Percentiles rank a stretch among this genome's conserved stretches.
Evolutionary conservation across 2,113 vertebrate genomes (phyloP).

Genomic region (Ptyas mucosa): DNA sequence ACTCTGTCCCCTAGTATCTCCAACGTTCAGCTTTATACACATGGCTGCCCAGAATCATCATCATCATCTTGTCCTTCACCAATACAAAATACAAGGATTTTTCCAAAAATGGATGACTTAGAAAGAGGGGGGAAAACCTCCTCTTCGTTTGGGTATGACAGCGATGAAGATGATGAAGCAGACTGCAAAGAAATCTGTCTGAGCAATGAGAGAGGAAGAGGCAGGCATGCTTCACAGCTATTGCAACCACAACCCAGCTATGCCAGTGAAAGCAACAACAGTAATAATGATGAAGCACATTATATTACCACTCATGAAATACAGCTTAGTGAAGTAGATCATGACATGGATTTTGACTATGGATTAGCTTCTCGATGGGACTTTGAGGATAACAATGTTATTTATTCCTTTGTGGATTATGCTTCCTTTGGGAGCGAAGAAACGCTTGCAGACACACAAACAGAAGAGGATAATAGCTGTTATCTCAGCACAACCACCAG

Average conservation of each 20-base stretch:
- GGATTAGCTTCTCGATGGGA: constrained; percentile 82
- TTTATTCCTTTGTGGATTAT: constrained; percentile 87
- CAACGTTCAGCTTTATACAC: background rate
- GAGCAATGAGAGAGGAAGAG: constrained; percentile 1
- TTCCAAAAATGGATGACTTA: constrained; percentile 35
- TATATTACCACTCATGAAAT: constrained; percentile 95
- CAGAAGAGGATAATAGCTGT: constrained; percentile 70
- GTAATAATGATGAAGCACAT: constrained; percentile 77
- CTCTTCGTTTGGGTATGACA: constrained; percentile 66
- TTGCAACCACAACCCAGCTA: constrained; percentile 9
- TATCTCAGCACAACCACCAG: constrained; percentile 74
- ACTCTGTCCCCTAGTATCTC: background rate
- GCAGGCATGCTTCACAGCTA: constrained; percentile 10
- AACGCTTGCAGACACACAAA: constrained; percentile 66
- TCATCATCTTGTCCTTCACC: constrained; percentile 61
- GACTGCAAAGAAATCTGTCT: constrained; percentile 34
- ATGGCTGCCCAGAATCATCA: constrained; percentile 1
- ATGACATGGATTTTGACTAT: constrained; percentile 79
- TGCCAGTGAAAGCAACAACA: constrained; percentile 34
- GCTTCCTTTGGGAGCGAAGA: constrained; percentile 81
- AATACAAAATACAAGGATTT: constrained; percentile 12
- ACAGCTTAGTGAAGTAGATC: constrained; percentile 88
- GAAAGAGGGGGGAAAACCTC: constrained; percentile 46
- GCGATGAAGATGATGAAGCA: constrained; percentile 54
- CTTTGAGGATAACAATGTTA: constrained; percentile 81